Evolutionary conservation across 1,140 invertebrate species (phyloP).

Genomic region (Sarcophaga bullata): DNA sequence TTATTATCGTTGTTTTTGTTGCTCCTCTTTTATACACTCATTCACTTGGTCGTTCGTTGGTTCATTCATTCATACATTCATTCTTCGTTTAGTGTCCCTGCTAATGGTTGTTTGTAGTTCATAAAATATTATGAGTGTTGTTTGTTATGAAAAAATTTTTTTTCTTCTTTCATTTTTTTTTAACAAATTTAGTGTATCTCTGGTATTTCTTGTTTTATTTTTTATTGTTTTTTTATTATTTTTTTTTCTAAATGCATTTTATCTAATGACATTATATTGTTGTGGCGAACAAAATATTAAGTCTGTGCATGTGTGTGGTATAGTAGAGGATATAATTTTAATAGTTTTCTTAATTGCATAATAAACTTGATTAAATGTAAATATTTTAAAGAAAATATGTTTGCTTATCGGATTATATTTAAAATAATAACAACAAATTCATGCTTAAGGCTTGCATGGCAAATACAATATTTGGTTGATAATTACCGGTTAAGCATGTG

Average conservation of each 20-base stretch:
- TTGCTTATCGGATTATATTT: no score
- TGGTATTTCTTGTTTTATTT: neutral
- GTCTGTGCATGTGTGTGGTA: neutral
- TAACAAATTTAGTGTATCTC: conserved; percentile 19
- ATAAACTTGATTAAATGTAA: neutral
- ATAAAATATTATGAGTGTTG: conserved; percentile 36
- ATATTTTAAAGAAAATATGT: neutral
- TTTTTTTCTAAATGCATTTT: no score
- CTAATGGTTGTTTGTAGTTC: conserved; percentile 19
- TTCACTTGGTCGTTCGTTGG: no score
- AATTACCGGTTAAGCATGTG: no score
- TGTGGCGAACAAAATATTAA: neutral
- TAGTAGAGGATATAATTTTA: neutral
- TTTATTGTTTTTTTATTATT: neutral
- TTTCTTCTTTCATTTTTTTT: no score
- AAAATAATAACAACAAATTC: no score
- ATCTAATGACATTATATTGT: neutral
- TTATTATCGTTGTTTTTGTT: neutral
- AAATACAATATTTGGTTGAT: no score
- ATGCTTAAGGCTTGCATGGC: no score
- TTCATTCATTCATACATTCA: no score
- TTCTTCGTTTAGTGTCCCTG: neutral
- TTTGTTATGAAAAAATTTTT: conserved; percentile 8
- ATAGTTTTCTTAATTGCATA: neutral
- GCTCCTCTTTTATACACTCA: neutral